A percentile compares a stretch with the other conserved stretches of the same genome.
Evolutionary conservation across 2,113 vertebrate genomes (phyloP).

Genomic region (Geococcyx californianus): DNA sequence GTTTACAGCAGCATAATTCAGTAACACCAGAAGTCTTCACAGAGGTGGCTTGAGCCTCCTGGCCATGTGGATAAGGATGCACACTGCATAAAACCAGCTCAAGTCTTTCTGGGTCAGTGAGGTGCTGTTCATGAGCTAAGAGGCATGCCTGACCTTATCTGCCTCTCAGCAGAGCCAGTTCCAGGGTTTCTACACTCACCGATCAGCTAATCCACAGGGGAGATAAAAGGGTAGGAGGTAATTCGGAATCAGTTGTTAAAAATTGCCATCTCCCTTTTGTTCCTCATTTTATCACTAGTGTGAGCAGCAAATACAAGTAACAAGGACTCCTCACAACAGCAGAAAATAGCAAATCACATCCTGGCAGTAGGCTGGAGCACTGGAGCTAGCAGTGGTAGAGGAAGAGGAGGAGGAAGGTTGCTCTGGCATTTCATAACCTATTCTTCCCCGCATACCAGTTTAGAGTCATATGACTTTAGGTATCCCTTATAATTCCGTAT

Average conservation of each 20-base stretch:
- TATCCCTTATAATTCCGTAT: background rate
- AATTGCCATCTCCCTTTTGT: background rate
- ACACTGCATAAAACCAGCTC: constrained; percentile 2
- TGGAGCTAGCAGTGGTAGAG: background rate
- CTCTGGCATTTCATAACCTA: background rate
- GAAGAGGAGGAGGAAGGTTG: background rate
- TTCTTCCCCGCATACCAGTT: background rate
- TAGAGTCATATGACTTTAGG: background rate
- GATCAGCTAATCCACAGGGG: constrained; percentile 15
- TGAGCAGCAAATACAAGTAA: background rate
- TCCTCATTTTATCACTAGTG: background rate
- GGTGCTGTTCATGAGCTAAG: constrained; percentile 22
- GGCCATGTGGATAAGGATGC: constrained; percentile 5
- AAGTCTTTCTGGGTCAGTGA: constrained; percentile 36
- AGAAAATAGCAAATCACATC: constrained; percentile 2
- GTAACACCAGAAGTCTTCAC: background rate
- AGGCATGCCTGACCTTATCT: constrained; percentile 21
- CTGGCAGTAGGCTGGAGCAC: background rate
- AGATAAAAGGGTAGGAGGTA: background rate
- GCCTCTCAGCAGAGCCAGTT: constrained; percentile 13
- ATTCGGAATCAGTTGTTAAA: background rate
- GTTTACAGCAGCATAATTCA: background rate
- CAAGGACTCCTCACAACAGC: background rate
- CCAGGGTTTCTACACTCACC: background rate
- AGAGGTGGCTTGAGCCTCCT: background rate